Base-by-base conservation (phyloP, 2,888 invertebrate genomes). In the Salpingus planirostris region DNA sequence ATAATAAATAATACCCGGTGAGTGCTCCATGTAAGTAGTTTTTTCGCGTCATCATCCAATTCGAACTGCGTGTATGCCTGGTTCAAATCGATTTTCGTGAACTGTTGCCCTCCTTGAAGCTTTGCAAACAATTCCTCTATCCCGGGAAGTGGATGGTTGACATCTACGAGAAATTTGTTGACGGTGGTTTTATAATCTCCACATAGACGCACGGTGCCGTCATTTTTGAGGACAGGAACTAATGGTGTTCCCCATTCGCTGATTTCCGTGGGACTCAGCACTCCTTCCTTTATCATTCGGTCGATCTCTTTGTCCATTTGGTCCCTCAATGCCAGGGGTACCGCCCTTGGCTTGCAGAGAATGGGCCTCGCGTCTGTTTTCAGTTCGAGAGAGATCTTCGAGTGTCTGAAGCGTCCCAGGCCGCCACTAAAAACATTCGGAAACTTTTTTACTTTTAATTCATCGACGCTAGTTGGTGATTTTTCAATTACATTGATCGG, bases 21-120 rank as follows among this genome's bases (percentile, higher is more conserved):
- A n/a, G 40, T 43, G 7, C 28, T 15, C 15, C 38, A 36, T 1
- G 43, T 44, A 10, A 38, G 21, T n/a, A 40, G 22, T 6, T 44
- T 18, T 5, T 13, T 8, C n/a, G 35, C 29, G 2, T 22, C 8
- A 22, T 40, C 33, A 24, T 43, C 33, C 2, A 47, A 31, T 2
- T 15, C 13, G n/a, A n/a, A n/a, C n/a, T n/a, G n/a, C n/a, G n/a
- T n/a, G n/a, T n/a, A n/a, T n/a, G n/a, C n/a, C n/a, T 33, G 14
- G 6, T 21, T n/a, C 7, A 31, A 25, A 12, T 31, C 31, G n/a
- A 31, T 8, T 31, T 31, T 31, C 3, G 18, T 11, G 23, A 31
- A 25, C 6, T 3, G 3, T 3, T 3, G 8, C 8, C 15, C 25
- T 2, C 31, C 31, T 3, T 14, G n/a, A 3, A 24, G 13, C 12